Evolutionary conservation across 2,888 invertebrate genomes (phyloP).

Genomic region (Drosophila macrospina): DNA sequence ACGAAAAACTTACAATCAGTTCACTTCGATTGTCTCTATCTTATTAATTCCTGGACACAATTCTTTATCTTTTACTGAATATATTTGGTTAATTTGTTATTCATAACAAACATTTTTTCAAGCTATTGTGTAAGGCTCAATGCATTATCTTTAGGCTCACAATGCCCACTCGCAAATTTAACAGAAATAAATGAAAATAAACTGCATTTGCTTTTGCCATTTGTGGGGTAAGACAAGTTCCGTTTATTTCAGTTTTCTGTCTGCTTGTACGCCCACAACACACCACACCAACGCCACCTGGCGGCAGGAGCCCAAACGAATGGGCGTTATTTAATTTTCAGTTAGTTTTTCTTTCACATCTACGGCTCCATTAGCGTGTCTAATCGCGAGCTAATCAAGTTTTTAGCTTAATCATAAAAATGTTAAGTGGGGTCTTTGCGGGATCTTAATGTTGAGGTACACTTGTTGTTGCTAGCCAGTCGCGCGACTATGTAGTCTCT

Average conservation of each 20-base stretch:
- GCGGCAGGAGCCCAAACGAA: constrained; percentile 19
- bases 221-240: constrained; percentile 11
- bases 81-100: background rate
- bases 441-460: constrained; percentile 7
- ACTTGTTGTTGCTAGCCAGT: constrained; percentile 43
- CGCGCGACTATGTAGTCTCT: constrained; percentile 14
- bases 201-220: background rate
- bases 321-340: constrained; percentile 23
- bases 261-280: constrained; percentile 30
- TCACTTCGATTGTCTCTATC: background rate
- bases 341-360: background rate
- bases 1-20: background rate
- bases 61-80: background rate
- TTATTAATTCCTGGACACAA: background rate
- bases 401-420: constrained; percentile 33
- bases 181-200: constrained; percentile 12
- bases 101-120: background rate
- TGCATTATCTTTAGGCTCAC: constrained; percentile 6
- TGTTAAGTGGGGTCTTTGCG: constrained; percentile 21
- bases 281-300: constrained; percentile 26
- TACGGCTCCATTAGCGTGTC: constrained; percentile 22
- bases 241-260: constrained; percentile 14
- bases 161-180: constrained; percentile 23
- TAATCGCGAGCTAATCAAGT: constrained; percentile 38
- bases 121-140: background rate